A percentile compares a stretch with the other conserved stretches of the same genome.
Evolutionary conservation across 1,140 invertebrate genomes (phyloP).

Genomic region (Solen grandis): DNA sequence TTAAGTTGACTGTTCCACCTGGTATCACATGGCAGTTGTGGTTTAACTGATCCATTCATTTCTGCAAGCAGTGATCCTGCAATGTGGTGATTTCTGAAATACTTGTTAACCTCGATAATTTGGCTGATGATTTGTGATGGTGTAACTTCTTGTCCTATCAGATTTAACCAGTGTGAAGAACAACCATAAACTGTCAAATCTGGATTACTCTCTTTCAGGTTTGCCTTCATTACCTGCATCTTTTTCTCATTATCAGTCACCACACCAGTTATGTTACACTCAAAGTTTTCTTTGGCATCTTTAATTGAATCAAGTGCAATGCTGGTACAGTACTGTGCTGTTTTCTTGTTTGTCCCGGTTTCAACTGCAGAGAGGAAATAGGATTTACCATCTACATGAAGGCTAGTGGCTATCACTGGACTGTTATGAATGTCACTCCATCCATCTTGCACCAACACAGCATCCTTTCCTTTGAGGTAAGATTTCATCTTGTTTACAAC

Average conservation of each 20-base stretch:
- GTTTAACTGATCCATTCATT: conserved; percentile 10
- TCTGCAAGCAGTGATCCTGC: conserved; percentile 2
- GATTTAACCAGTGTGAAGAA: not conserved
- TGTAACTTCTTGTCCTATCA: not conserved
- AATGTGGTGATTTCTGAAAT: conserved; percentile 47
- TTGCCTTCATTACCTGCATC: not conserved
- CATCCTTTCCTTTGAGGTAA: conserved; percentile 15
- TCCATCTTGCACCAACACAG: conserved; percentile 1
- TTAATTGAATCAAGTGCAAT: not conserved
- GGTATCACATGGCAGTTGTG: conserved; percentile 14
- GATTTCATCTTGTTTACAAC: conserved; percentile 14
- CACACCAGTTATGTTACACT: not conserved
- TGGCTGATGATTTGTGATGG: conserved; percentile 30
- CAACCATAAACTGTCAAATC: not conserved
- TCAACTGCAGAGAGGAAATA: not conserved
- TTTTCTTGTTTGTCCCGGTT: not conserved
- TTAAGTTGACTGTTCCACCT: conserved; percentile 17
- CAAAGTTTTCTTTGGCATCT: not conserved
- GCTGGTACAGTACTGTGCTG: not conserved
- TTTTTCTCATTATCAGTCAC: not conserved
- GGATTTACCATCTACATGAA: not conserved
- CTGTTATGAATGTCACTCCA: not conserved
- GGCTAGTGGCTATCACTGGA: not conserved
- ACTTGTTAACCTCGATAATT: conserved; percentile 30
- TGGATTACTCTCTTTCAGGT: not conserved